Base-by-base conservation (phyloP, 2,888 invertebrate species). In the Leptura quadrifasciata region DNA sequence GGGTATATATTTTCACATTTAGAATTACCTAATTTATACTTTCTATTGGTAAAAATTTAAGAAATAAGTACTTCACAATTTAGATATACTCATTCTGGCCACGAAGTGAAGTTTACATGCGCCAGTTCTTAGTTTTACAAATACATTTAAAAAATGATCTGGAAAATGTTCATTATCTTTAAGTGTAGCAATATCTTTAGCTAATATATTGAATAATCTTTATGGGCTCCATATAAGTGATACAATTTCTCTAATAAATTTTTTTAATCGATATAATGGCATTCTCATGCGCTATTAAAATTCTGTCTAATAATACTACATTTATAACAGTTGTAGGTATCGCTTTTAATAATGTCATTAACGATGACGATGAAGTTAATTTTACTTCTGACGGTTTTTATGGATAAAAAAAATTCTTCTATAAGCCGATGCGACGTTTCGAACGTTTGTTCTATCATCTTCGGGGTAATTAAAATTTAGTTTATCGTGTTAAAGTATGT, bases 1-100 rank as follows among this genome's bases (percentile, higher is more conserved):
- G 17, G n/a, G n/a, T n/a, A 47, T 55, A n/a, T 18, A 35, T 69
- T 69, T 69, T 69, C 58, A 21, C 57, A 69, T 69, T 58, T 52
- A 60, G 10, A 10, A 35, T 61, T 71, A 61, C 71, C 24, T 21
- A 71, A 71, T 61, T 61, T 47, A 52, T 10, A 61, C 71, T 71
- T 71, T 71, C 71, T 61, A 71, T 18, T 47, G 71, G 71, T 31
- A 27, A 71, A 60, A 61, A 52, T 71, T 52, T 31, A 54, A 57
- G 61, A 52, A 61, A 71, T 20, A 55, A 57, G 31, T 31, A 63
- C n/a, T n/a, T n/a, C n/a, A 27, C 47, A 18, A 31, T 31, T 31
- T 35, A 39, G 4, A 63, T 15, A 15, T 63, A 31, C 27, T n/a
- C 63, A 35, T n/a, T n/a, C n/a, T n/a, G 60, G 60, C 47, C 47